Evolutionary conservation across 2,113 vertebrate genomes (phyloP), one percentile per base, ranked within the genome.

Genomic region (Sciurus niger): DNA sequence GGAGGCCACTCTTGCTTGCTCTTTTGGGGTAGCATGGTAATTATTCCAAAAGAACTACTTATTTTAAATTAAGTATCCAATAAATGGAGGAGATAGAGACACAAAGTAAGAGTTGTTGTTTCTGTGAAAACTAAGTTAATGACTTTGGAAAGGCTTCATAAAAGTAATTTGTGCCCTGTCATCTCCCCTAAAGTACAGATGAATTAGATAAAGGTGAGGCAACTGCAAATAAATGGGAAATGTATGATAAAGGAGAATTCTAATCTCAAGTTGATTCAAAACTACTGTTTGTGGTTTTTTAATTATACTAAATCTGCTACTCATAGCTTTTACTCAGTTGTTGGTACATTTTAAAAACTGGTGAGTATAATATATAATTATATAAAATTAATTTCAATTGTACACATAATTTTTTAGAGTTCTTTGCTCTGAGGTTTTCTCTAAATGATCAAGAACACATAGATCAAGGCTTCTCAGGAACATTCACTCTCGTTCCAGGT

Each of bases 91-190:
- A 89, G n/a, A 82, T n/a, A 73, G 17, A 78, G 14, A 46, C 86
- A 92, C 43, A 87, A 89, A 92, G 53, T 74, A n/a, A 53, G 34
- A 70, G n/a, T 46, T 80, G 63, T 72, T 84, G 63, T 72, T 84
- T 93, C 68, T 86, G n/a, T 94, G 43, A 91, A 86, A 92, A 8
- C 2, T 37, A 60, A 51, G 60, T 73, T 84, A 89, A 90, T 11
- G 70, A 70, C 55, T 86, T 89, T 92, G 70, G 25, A 51, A 86
- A 90, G n/a, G 51, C 14, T 30, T 58, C 53, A 70, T 72, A n/a
- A 48, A 84, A 91, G 30, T 78, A 68, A 92, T 53, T 20, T 77
- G 51, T 74, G 46, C 22, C 8, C 20, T 14, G 0, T 30, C 13
- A 53, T 25, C 8, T 0, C 34, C 11, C 3, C 6, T 24, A 24